A percentile compares a stretch with the other conserved stretches of the same genome.
Evolutionary conservation across 2,888 invertebrate genomes (phyloP).

Genomic region (Drosophila mercatorum): DNA sequence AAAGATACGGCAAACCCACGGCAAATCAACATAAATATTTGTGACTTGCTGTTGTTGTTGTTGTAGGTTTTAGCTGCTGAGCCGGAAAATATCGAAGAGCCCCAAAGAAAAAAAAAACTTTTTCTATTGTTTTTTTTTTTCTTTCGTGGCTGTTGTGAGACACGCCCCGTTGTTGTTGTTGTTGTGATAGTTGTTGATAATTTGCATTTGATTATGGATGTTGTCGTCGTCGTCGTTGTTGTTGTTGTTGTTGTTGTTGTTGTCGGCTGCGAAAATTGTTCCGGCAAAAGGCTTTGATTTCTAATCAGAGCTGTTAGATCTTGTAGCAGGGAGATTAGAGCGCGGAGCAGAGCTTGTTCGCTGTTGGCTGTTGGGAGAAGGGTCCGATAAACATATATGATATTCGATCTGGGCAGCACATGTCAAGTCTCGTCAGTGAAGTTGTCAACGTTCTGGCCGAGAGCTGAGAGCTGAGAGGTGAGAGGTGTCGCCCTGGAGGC

Average conservation of each 20-base stretch:
- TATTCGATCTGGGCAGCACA: slow-evolving; percentile 49
- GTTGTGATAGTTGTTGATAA: slow-evolving; percentile 61
- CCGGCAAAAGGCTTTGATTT: slow-evolving; percentile 75
- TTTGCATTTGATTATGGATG: slow-evolving; percentile 75
- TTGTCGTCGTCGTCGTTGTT: not conserved
- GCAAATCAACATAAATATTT: slow-evolving; percentile 74
- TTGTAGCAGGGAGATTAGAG: slow-evolving; percentile 64
- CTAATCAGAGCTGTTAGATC: slow-evolving; percentile 66
- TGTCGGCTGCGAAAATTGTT: slow-evolving; percentile 70
- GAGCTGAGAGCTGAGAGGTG: not conserved
- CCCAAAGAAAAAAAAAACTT: slow-evolving; percentile 62
- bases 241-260: slow-evolving; percentile 4
- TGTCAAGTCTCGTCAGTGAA: slow-evolving; percentile 38
- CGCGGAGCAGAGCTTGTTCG: slow-evolving; percentile 16
- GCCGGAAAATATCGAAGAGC: slow-evolving; percentile 57
- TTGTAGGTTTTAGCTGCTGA: slow-evolving; percentile 34
- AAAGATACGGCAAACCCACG: slow-evolving; percentile 70
- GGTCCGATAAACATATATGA: slow-evolving; percentile 50
- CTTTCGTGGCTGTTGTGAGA: slow-evolving; percentile 22
- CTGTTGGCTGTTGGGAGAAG: slow-evolving; percentile 47
- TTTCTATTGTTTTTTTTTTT: slow-evolving; percentile 65
- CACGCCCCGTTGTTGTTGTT: slow-evolving; percentile 61
- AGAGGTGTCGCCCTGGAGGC: not conserved
- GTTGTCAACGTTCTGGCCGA: slow-evolving; percentile 63
- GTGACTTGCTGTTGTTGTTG: slow-evolving; percentile 31